phyloP scores from a whole-genome alignment of 30 jellyfish, hydroid and myxozoan genomes.

The Haliclystus octoradiatus region DNA sequence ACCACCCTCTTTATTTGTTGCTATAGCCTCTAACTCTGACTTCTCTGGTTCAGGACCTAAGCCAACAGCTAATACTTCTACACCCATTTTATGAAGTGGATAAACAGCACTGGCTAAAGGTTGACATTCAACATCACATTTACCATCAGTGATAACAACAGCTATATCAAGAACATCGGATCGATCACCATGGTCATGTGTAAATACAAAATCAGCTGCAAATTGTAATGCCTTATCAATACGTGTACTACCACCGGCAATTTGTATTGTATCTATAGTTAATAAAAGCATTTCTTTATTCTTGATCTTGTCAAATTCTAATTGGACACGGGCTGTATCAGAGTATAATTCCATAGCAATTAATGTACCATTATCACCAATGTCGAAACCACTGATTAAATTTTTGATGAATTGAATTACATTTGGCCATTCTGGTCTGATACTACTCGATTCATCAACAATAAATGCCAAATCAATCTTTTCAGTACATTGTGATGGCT shows the following conservation, averaged over 20 bases:
- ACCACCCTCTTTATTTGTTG: slow-evolving; percentile 37
- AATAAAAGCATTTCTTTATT: slow-evolving; percentile 26
- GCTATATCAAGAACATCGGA: slow-evolving; percentile 46
- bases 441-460: slow-evolving; percentile 72
- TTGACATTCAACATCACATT: slow-evolving; percentile 37
- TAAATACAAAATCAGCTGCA: slow-evolving; percentile 42
- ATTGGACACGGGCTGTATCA: slow-evolving; percentile 32
- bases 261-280: neutral
- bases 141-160: slow-evolving; percentile 72
- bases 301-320: slow-evolving; percentile 28
- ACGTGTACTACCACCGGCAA: slow-evolving; percentile 34
- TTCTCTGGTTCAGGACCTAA: slow-evolving; percentile 53
- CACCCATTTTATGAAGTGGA: slow-evolving; percentile 46
- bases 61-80: slow-evolving; percentile 66
- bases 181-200: slow-evolving; percentile 38
- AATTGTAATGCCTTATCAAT: slow-evolving; percentile 67
- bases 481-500: slow-evolving; percentile 50
- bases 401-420: slow-evolving; percentile 32
- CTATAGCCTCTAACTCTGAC: slow-evolving; percentile 43
- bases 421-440: slow-evolving; percentile 51
- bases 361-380: slow-evolving; percentile 37
- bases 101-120: slow-evolving; percentile 44
- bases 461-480: slow-evolving; percentile 51
- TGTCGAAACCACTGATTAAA: slow-evolving; percentile 45
- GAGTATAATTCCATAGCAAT: slow-evolving; percentile 65